Base-by-base conservation (phyloP, 2,888 invertebrate genomes). In the Spodoptera exigua region DNA sequence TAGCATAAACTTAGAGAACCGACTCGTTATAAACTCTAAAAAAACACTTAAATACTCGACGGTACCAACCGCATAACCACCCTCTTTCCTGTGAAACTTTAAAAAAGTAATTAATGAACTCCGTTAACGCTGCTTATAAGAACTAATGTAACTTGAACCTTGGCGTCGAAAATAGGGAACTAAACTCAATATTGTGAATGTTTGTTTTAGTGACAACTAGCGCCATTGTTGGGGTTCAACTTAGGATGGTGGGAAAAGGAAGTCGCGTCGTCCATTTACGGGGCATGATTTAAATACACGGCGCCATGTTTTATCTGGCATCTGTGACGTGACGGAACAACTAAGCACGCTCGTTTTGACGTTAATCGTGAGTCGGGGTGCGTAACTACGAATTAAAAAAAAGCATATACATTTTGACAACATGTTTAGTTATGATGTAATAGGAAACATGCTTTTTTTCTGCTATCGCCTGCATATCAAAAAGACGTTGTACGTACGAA, bases 71-170 rank as follows among this genome's bases (percentile, higher is more conserved):
- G 68, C 76, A 75, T 74, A 72, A 70, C 72, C 78, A 78, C 78
- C 79, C 80, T 81, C 81, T 79, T 80, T 83, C 79, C 83, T 85
- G 84, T 80, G 71, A 76, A 83, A 84, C 79, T 83, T 83, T 83
- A 84, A 89, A 89, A 77, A 89, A 86, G 83, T 88, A 89, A 89
- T 89, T 90, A 89, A 90, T 89, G 88, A 86, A 89, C 86, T 87
- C 79, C 60, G 78, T 79, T 77, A 84, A 81, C 80, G 79, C 78
- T 79, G 80, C 61, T 60, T 60, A 59, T 73, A 57, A 48, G 64
- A 68, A 67, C 89, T 83, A 83, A 54, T 64, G 32, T 72, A 74
- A 60, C 48, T 40, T 60, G 84, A 82, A 41, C 82, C 64, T 56
- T 56, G 77, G 66, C 51, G 61, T 62, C 45, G 46, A 57, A 68